Percentiles rank a stretch among this genome's conserved stretches.
These are phyloP conservation scores for Phalacrocorax brasilianus DNA, from an alignment of 2,113 vertebrate species.

Conservation along the genomic window DNA sequence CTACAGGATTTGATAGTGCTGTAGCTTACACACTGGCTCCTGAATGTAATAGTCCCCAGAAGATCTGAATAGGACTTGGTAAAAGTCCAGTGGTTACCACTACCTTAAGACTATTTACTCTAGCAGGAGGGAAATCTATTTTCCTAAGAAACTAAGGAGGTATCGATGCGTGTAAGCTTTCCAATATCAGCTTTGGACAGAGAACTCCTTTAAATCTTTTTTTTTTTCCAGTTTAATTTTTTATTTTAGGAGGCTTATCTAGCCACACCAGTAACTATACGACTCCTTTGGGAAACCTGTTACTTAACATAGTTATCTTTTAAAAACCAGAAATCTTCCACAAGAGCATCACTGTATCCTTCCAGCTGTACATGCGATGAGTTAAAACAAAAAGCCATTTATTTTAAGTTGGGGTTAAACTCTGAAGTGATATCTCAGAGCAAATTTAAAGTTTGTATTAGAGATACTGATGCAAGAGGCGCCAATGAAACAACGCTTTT, in stretches of 20 bases:
- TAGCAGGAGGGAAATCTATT: background rate
- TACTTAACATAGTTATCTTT: background rate
- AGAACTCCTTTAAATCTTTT: background rate
- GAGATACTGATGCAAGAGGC: background rate
- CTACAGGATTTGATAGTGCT: background rate
- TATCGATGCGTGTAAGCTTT: background rate
- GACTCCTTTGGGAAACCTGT: background rate
- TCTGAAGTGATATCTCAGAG: background rate
- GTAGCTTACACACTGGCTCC: background rate
- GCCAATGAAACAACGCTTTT: background rate
- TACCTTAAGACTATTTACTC: no score
- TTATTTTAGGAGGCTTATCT: background rate
- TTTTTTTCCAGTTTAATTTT: background rate
- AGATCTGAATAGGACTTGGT: background rate
- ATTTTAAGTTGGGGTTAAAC: background rate
- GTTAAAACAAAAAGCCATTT: background rate
- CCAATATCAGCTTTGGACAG: background rate
- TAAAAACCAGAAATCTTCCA: background rate
- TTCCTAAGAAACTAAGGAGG: background rate
- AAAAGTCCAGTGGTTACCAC: background rate
- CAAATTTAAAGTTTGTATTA: background rate
- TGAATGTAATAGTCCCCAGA: background rate
- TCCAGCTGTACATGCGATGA: background rate
- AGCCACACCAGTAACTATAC: background rate
- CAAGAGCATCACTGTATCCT: background rate